phyloP scores from a whole-genome alignment of 2,113 vertebrate genomes.

The Rousettus leschenaultii region DNA sequence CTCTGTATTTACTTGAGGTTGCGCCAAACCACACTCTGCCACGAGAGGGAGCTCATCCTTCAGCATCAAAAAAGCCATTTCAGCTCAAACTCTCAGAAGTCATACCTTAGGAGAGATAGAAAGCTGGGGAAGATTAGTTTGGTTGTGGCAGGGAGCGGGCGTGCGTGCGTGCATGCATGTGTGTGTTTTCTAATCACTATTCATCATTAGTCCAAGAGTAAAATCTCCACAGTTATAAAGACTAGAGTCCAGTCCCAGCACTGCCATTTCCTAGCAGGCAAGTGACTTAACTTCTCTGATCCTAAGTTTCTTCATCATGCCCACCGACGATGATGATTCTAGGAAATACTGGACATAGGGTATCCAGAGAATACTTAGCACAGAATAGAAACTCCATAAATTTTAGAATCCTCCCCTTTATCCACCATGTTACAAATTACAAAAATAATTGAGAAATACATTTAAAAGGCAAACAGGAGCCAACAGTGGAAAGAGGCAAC shows the following conservation, averaged over 20 bases:
- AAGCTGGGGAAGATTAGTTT: background rate
- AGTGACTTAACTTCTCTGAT: background rate
- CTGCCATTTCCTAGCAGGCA: background rate
- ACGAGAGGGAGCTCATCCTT: slow-evolving; percentile 60
- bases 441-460: background rate
- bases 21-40: slow-evolving; percentile 34
- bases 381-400: background rate
- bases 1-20: background rate
- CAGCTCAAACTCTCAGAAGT: background rate
- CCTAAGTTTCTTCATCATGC: background rate
- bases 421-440: background rate
- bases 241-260: background rate
- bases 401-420: background rate
- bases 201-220: background rate
- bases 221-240: background rate
- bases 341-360: background rate
- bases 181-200: background rate
- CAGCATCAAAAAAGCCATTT: background rate
- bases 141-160: no score
- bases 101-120: background rate
- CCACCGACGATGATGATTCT: background rate
- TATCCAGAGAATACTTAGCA: background rate
- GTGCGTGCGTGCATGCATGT: no score
- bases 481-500: background rate
- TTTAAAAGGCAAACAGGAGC: slow-evolving; percentile 9